Base-by-base conservation (phyloP, 2,888 invertebrate species). In the Tetrapedia diversipes region DNA sequence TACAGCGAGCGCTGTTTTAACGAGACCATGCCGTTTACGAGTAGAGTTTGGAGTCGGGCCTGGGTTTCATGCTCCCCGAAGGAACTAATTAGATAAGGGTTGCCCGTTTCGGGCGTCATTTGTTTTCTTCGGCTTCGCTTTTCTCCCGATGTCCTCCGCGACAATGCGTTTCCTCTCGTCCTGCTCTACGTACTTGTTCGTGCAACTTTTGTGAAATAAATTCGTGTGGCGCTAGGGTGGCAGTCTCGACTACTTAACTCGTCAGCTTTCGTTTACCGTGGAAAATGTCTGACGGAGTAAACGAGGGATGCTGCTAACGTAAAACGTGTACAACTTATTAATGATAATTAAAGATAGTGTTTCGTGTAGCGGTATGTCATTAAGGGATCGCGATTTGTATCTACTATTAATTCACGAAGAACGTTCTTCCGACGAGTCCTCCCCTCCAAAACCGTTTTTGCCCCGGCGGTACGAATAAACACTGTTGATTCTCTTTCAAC, bases 11-110 rank as follows among this genome's bases (percentile, higher is more conserved):
- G 53, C 41, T 70, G 74, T 78, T 85, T 85, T 73, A 79, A 75
- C 74, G 59, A 70, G 85, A 79, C 63, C 67, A 43, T 72, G 47
- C 63, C 80, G 78, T 77, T 80, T 83, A 77, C 80, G 77, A 84
- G 71, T 70, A 53, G 67, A 78, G 78, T 80, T 76, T 47, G 72
- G 63, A 73, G 64, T 71, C 67, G 73, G 0, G 41, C n/a, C 71
- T 67, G 65, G 77, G 63, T 85, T 85, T 81, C 85, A 78, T 72
- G 72, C 80, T 85, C 53, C 65, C 70, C 63, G 49, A 56, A 77
- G 77, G 65, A 67, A 85, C 75, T 85, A 84, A 84, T 84, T 84
- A 85, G 85, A 83, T 77, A 83, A 81, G 75, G 75, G 75, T 77
- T 67, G 65, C 70, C 65, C 78, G 75, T 64, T 81, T 67, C 61